Conservation (phyloP, 1,140 invertebrate genomes). For the Saccostrea echinata region DNA sequence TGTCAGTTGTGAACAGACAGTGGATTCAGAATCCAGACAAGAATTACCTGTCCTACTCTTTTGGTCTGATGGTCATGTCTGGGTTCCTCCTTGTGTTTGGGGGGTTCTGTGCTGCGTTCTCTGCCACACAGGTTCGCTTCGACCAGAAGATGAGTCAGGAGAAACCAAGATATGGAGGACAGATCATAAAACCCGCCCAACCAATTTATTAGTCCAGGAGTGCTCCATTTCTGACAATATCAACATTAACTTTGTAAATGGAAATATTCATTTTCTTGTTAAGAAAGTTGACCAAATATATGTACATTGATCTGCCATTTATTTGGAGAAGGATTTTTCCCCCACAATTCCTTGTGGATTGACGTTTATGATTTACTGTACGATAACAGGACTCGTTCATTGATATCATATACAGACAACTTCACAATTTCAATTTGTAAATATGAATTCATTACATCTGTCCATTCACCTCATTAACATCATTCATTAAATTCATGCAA, state of each 20-base stretch:
- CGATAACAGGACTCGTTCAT: background rate
- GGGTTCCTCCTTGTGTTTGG: constrained; percentile 85
- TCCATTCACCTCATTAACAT: too few species aligned
- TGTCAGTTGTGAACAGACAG: constrained; percentile 92
- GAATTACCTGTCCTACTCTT: constrained; percentile 97
- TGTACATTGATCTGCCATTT: background rate
- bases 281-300: background rate
- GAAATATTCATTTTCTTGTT: background rate
- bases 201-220: constrained; percentile 44
- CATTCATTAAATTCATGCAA: too few species aligned
- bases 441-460: background rate
- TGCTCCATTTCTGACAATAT: background rate
- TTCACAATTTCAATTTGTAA: constrained; percentile 1
- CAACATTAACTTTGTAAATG: background rate
- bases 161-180: constrained; percentile 38
- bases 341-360: background rate
- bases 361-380: background rate
- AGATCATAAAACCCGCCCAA: constrained; percentile 52
- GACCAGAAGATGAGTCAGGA: constrained; percentile 48
- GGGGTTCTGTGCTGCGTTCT: constrained; percentile 69
- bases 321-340: background rate
- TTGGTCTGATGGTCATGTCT: constrained; percentile 92
- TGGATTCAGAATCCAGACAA: constrained; percentile 97
- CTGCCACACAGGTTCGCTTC: constrained; percentile 58
- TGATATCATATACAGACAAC: background rate